Percentiles rank a stretch among this genome's conserved stretches.
These are phyloP conservation scores for Festucalex cinctus DNA, from an alignment of 2,113 vertebrate genomes.

Conservation along the genomic window DNA sequence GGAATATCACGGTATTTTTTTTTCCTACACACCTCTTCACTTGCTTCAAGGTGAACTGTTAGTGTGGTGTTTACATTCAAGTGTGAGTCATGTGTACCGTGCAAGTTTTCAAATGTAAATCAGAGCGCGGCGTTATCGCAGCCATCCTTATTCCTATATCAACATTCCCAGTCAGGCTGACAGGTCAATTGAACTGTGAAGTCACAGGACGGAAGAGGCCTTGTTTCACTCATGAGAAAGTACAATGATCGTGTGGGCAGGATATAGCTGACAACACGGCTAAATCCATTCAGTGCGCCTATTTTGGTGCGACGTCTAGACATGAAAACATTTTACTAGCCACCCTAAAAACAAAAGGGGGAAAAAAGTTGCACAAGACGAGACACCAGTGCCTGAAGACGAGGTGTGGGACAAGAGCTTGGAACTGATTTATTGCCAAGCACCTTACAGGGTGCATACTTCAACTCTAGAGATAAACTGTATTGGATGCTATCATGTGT, in stretches of 20 bases:
- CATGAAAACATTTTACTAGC: constrained; percentile 58
- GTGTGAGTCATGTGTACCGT: background rate
- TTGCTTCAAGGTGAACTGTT: background rate
- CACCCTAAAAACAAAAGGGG: background rate
- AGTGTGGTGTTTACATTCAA: background rate
- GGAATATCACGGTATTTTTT: constrained; percentile 8
- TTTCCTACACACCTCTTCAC: background rate
- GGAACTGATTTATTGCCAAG: constrained; percentile 40
- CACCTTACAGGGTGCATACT: constrained; percentile 46
- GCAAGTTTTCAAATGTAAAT: constrained; percentile 15
- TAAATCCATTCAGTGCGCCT: constrained; percentile 51
- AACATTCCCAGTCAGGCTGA: constrained; percentile 22
- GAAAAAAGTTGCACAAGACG: constrained; percentile 21
- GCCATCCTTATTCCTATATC: constrained; percentile 20
- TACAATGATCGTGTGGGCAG: constrained; percentile 31
- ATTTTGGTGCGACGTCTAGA: constrained; percentile 67
- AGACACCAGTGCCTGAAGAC: constrained; percentile 10
- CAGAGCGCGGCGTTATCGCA: constrained; percentile 26
- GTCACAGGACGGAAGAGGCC: constrained; percentile 20
- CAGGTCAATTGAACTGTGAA: constrained; percentile 23
- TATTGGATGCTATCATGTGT: constrained; percentile 51
- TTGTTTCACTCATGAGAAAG: constrained; percentile 53
- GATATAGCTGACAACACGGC: constrained; percentile 39
- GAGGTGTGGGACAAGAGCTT: constrained; percentile 13
- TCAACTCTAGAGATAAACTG: constrained; percentile 38